Percentiles rank a stretch among this genome's conserved stretches.
Evolutionary conservation across 2,888 invertebrate genomes (phyloP).

Genomic region (Neoaliturus tenellus): DNA sequence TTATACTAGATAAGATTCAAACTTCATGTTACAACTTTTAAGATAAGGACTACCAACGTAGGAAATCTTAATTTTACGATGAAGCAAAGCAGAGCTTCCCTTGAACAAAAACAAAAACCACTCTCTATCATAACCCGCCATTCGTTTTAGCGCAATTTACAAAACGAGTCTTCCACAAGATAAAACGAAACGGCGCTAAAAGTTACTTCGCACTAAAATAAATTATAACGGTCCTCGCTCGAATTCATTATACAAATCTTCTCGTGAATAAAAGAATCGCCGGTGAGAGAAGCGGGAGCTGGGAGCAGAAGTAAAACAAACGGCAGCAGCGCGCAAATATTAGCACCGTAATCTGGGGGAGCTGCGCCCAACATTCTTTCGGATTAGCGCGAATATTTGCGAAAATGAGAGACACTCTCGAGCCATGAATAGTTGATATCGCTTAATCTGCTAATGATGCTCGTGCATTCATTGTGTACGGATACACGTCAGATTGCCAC

Average conservation of each 20-base stretch:
- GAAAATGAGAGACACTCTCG: constrained; percentile 29
- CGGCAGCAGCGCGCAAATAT: constrained; percentile 47
- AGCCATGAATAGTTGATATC: not conserved
- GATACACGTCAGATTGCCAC: not conserved
- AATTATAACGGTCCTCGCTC: constrained; percentile 36
- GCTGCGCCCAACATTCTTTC: constrained; percentile 31
- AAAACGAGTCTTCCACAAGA: not conserved
- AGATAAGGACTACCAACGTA: too few relatives aligned
- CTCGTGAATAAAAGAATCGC: constrained; percentile 45
- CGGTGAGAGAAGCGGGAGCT: not conserved
- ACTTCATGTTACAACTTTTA: too few relatives aligned
- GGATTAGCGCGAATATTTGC: constrained; percentile 38
- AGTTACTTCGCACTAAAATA: constrained; percentile 35
- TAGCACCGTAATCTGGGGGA: constrained; percentile 41
- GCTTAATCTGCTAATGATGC: constrained; percentile 10
- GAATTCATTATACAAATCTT: constrained; percentile 37
- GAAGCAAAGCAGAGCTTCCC: too few relatives aligned
- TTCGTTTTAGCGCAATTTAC: not conserved
- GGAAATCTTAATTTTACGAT: too few relatives aligned
- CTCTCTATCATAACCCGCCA: not conserved
- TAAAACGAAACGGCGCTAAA: constrained; percentile 19
- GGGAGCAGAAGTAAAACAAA: constrained; percentile 39
- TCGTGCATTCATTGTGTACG: not conserved
- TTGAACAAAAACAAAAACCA: not conserved
- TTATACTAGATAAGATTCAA: too few relatives aligned